Evolutionary conservation across 2,888 invertebrate genomes (phyloP), one percentile per base, ranked within the genome.

Genomic region (Helicoverpa assulta): DNA sequence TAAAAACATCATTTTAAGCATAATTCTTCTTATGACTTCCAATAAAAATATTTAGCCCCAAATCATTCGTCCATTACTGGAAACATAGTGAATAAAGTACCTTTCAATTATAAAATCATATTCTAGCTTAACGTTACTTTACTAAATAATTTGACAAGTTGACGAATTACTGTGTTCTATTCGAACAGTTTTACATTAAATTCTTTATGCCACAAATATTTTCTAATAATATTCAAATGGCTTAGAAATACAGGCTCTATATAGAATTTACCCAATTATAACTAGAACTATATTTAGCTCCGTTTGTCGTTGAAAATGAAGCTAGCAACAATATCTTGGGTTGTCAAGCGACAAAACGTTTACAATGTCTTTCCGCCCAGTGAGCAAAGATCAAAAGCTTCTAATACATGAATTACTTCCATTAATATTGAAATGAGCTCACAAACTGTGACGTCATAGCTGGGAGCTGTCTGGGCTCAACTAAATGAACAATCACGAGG

Each of bases 401-500:
- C 52, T 59, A 69, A 78, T 73, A 73, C 65, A 78, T 62, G 69
- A 67, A 68, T 72, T 76, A 78, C 64, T 78, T 54, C 33, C 56
- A 67, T 65, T 76, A 79, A 73, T 73, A 79, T 76, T 70, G 60
- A 76, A 79, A 76, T 67, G 40, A 67, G 58, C 40, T 60, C 67
- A 73, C 64, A 67, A 73, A 63, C 56, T 37, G 54, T 75, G 56
- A 55, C 76, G 63, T 47, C 68, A 64, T n/a, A 53, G 55, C 29
- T 58, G 56, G 43, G 40, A 67, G 57, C 60, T 60, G 29, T 58
- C 56, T 52, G 40, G 61, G 57, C 60, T 60, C 40, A 64, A 65
- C 59, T 63, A 67, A 63, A 52, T 67, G 40, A 80, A 70, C 70
- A 77, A 70, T 70, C 66, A 53, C 51, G 62, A 37, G 33, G 33